Evolutionary conservation across 2,888 invertebrate genomes (phyloP), one percentile per base, ranked within the genome.

Genomic region (Dynastes grantii): DNA sequence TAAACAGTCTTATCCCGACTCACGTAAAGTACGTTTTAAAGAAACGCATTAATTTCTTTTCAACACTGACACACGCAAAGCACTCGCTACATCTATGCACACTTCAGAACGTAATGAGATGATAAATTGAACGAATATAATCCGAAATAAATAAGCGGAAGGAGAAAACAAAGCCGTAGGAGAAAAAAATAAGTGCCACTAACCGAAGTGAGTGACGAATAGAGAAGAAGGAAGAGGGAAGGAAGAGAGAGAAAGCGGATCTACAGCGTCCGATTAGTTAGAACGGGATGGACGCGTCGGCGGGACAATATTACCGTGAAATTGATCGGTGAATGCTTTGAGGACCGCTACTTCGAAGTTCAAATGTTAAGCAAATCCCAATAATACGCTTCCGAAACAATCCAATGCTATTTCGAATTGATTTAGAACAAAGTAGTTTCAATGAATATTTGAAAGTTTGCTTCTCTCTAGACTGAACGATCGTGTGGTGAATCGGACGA

Each of bases 121-220:
- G 88, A 88, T 88, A 88, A 88, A 88, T 88, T 88, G 87, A 88
- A 88, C 87, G 88, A 87, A 85, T 86, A 87, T 88, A 88, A 88
- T 88, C 87, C 86, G 87, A 87, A 88, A 88, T 88, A 88, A 88
- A 88, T 88, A 88, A 88, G 87, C 88, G 88, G 87, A 88, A 87
- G 86, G 86, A 85, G 87, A 85, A 86, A 85, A 86, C 85, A 86
- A 78, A 78, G 58, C 64, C 16, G 55, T 16, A 22, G 22, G 55
- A 58, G 55, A 58, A 58, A 2, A 58, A 58, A 22, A 16, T 22
- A 58, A 58, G 22, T 16, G 55, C 55, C 8, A 22, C 5, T 58
- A 58, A 58, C 22, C 45, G 45, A 45, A 49, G 63, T 70, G 58
- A 65, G 75, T 67, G 76, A 78, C 53, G 73, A 78, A 63, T 76